Conservation (phyloP, 2,888 invertebrate genomes). For the Biston betularia region DNA sequence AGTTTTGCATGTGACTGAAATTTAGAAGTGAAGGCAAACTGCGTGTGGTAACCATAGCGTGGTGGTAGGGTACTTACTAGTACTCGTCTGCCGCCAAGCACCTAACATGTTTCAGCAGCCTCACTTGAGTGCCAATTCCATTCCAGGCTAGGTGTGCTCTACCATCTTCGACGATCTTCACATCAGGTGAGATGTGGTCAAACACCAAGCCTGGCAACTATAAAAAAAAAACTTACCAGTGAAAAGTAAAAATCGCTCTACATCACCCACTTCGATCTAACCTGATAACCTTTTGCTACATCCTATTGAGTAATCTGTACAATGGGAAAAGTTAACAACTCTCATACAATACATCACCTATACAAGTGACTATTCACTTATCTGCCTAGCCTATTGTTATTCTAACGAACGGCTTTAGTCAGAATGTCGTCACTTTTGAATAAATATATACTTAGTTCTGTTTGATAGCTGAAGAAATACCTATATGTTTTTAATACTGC, state of each 20-base stretch:
- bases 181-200: no score
- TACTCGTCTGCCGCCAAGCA: no score
- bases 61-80: no score
- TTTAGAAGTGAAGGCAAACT: no score
- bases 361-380: slow-evolving; percentile 19
- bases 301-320: slow-evolving; percentile 33
- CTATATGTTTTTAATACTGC: slow-evolving; percentile 15
- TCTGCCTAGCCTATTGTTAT: slow-evolving; percentile 34
- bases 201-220: no score
- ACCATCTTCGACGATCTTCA: no score
- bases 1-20: not conserved
- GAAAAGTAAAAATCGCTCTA: slow-evolving; percentile 23
- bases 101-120: no score
- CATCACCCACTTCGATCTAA: slow-evolving; percentile 29
- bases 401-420: slow-evolving; percentile 34
- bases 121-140: no score
- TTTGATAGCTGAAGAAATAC: slow-evolving; percentile 12
- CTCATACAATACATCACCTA: slow-evolving; percentile 33
- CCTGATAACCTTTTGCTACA: slow-evolving; percentile 37
- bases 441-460: slow-evolving; percentile 3
- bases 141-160: no score
- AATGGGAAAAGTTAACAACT: slow-evolving; percentile 33
- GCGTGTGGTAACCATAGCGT: no score
- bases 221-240: not conserved
- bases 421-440: slow-evolving; percentile 38